These are phyloP conservation scores for Tortricodes alternella DNA, from an alignment of 2,888 invertebrate genomes.

Conservation along the genomic window DNA sequence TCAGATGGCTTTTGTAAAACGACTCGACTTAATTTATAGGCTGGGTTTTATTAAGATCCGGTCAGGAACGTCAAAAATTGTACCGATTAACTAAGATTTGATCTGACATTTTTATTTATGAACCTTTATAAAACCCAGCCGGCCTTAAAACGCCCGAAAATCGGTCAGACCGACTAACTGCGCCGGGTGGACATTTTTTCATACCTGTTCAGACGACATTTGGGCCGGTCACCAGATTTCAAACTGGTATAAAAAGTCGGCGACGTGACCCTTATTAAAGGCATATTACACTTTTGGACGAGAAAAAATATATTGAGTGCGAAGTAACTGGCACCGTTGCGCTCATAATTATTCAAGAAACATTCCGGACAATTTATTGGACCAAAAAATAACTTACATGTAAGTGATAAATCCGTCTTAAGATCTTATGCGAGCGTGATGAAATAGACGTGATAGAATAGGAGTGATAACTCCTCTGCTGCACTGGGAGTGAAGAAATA, in stretches of 20 bases:
- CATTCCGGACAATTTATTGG: background rate
- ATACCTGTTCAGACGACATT: background rate
- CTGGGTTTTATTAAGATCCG: no score
- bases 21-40: no score
- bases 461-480: no score
- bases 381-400: conserved; percentile 1
- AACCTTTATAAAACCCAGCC: no score
- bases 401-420: no score
- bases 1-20: no score
- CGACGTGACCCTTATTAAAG: conserved; percentile 13
- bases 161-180: background rate
- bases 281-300: background rate
- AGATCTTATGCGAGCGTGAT: no score
- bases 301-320: conserved; percentile 12
- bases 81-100: no score
- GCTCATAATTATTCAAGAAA: conserved; percentile 1
- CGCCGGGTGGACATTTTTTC: background rate
- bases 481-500: no score
- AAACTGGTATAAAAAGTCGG: conserved; percentile 8
- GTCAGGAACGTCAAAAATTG: no score
- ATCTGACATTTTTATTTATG: background rate
- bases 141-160: background rate
- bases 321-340: conserved; percentile 11
- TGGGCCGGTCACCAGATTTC: background rate
- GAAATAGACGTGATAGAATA: no score